Conservation (phyloP, 2,113 vertebrate species). For the Mesocricetus auratus region DNA sequence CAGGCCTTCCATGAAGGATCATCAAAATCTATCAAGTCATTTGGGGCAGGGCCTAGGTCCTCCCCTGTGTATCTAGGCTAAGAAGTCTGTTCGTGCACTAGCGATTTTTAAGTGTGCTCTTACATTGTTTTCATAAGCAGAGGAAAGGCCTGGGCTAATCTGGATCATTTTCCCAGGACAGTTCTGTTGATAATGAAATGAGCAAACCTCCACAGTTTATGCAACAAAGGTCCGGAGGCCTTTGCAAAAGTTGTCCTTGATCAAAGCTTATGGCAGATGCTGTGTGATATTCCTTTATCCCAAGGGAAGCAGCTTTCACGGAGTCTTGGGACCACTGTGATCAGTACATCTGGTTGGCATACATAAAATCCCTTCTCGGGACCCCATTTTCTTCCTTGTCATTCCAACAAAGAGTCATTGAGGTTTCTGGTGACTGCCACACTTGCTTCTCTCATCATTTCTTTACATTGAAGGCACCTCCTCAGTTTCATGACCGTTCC, state of each 20-base stretch:
- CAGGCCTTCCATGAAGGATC: too few relatives aligned
- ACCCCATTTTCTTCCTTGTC: background rate
- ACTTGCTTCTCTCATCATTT: background rate
- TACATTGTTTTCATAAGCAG: background rate
- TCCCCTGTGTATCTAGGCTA: too few relatives aligned
- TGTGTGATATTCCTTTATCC: background rate
- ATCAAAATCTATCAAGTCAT: too few relatives aligned
- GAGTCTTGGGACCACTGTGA: background rate
- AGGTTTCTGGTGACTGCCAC: background rate
- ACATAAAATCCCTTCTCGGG: background rate
- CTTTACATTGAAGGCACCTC: background rate
- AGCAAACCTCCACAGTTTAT: background rate
- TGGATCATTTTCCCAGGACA: background rate
- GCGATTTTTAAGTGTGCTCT: conserved; percentile 56
- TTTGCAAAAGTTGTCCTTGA: background rate
- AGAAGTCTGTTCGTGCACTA: too few relatives aligned
- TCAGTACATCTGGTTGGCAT: background rate
- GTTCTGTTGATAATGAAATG: background rate
- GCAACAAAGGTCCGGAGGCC: background rate
- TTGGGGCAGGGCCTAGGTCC: too few relatives aligned
- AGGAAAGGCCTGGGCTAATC: background rate
- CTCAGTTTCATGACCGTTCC: background rate
- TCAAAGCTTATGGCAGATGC: background rate
- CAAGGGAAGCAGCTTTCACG: background rate
- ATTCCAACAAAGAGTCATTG: background rate